phyloP scores from a whole-genome alignment of 2,888 invertebrate species.

The Idaea straminata region DNA sequence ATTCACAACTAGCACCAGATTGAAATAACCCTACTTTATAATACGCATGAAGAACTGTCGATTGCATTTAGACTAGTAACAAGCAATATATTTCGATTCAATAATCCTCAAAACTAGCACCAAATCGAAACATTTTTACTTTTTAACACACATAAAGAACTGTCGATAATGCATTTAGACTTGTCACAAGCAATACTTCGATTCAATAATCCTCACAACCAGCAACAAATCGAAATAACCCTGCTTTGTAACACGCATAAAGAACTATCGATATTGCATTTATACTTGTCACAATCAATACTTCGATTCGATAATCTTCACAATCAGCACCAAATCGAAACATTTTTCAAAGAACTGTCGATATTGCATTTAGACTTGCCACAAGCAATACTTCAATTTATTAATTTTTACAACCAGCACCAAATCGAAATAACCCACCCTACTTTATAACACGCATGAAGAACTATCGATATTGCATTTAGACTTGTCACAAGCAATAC shows the following conservation, averaged over 20 bases:
- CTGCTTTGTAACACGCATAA: neutral
- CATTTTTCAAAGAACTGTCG: neutral
- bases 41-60: neutral
- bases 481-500: too few species aligned
- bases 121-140: neutral
- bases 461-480: neutral
- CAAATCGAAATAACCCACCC: neutral
- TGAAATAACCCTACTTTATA: neutral
- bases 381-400: too few species aligned
- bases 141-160: neutral
- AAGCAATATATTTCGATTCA: too few species aligned
- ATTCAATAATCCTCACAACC: neutral
- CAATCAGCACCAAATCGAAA: too few species aligned
- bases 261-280: neutral
- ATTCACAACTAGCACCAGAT: neutral
- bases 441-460: neutral
- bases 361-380: too few species aligned
- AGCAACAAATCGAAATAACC: neutral
- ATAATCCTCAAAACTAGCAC: neutral
- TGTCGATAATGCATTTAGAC: too few species aligned
- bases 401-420: neutral
- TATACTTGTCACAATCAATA: too few species aligned
- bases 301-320: neutral
- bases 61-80: too few species aligned
- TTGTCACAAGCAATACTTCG: too few species aligned